Evolutionary conservation across 2,888 invertebrate species (phyloP).

Genomic region (Fragum sueziense): DNA sequence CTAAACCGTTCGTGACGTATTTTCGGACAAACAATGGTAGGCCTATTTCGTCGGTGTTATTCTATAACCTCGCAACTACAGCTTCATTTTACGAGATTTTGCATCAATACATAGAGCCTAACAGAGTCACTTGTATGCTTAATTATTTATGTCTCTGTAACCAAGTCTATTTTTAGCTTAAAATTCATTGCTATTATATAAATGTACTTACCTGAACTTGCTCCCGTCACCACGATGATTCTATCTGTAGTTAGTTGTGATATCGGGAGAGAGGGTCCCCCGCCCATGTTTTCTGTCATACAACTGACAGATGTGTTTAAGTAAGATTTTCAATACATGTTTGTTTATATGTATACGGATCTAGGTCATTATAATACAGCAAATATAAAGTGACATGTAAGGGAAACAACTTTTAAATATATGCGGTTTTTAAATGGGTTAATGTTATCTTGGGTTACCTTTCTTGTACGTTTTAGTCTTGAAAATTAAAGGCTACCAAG

Average conservation of each 20-base stretch:
- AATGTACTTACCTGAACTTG: conserved; percentile 7
- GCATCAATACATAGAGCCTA: too few species aligned
- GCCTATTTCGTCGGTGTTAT: too few species aligned
- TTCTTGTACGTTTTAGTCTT: neutral
- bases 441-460: neutral
- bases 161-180: too few species aligned
- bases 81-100: too few species aligned
- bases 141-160: too few species aligned
- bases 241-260: neutral
- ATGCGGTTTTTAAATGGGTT: neutral
- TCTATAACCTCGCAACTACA: too few species aligned
- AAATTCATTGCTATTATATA: too few species aligned
- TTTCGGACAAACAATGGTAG: too few species aligned
- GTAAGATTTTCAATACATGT: neutral
- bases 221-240: conserved; percentile 11
- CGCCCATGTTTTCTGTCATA: neutral
- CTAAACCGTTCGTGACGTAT: too few species aligned
- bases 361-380: neutral
- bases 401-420: neutral
- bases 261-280: neutral
- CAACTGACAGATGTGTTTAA: neutral
- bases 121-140: too few species aligned
- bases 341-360: neutral
- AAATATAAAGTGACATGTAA: neutral
- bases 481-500: too few species aligned